Conservation (phyloP, 2,797 vertebrate species). For the Platalea minor region DNA sequence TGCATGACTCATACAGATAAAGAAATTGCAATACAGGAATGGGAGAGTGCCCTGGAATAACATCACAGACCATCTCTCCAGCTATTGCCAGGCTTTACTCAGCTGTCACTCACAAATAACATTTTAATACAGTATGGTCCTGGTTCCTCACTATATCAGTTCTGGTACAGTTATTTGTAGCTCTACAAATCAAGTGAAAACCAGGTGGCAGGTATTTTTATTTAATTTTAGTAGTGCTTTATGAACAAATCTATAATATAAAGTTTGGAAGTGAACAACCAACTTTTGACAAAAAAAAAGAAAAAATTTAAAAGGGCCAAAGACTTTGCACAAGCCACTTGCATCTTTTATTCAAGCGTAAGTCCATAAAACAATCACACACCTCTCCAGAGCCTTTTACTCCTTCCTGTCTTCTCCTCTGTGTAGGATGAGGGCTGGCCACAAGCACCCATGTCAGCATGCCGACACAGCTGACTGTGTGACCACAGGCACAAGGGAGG, state of each 20-base stretch:
- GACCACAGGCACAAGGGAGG: not conserved
- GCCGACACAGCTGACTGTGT: not conserved
- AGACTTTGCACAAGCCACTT: not conserved
- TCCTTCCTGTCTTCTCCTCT: not conserved
- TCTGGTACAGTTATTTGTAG: not conserved
- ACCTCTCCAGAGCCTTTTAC: not conserved
- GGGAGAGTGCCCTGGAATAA: not conserved
- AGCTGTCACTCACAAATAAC: not conserved
- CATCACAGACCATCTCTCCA: not conserved
- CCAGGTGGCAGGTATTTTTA: not conserved
- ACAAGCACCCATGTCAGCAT: not conserved
- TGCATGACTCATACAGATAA: not conserved
- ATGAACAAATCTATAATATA: not conserved
- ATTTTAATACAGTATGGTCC: not conserved
- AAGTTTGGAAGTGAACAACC: not conserved
- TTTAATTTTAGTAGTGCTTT: not conserved
- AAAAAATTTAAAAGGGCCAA: not conserved
- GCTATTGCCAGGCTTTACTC: not conserved
- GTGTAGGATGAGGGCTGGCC: not conserved
- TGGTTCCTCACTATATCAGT: not conserved
- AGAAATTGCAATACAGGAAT: not conserved
- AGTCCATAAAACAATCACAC: not conserved
- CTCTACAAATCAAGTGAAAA: not conserved
- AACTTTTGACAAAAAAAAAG: not conserved
- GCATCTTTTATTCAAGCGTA: not conserved